phyloP scores from a whole-genome alignment of 1,140 invertebrate genomes.

The Achatina immaculata region DNA sequence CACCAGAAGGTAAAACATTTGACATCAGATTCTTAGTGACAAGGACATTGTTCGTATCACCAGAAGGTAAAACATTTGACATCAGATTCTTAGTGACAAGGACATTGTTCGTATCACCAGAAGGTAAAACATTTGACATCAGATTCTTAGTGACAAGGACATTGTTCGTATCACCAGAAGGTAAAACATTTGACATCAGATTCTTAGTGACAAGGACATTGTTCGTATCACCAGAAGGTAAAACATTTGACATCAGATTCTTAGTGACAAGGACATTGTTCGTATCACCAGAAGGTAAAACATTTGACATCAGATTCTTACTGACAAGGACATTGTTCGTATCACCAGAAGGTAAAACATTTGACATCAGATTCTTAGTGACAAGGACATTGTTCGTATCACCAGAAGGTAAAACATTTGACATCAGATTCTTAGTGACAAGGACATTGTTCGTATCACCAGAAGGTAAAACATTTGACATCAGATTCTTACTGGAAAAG shows the following conservation, averaged over 20 bases:
- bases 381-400: conserved; percentile 10
- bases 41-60: conserved; percentile 3
- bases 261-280: not conserved
- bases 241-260: too few relatives aligned
- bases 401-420: conserved; percentile 13
- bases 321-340: not conserved
- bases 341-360: conserved; percentile 17
- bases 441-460: conserved; percentile 5
- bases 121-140: too few relatives aligned
- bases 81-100: not conserved
- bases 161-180: conserved; percentile 2
- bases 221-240: conserved; percentile 12
- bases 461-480: too few relatives aligned
- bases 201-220: not conserved
- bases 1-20: conserved; percentile 2
- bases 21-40: not conserved
- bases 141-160: not conserved
- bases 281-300: conserved; percentile 19
- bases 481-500: not conserved
- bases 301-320: too few relatives aligned
- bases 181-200: too few relatives aligned
- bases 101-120: not conserved
- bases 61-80: conserved; percentile 15
- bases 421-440: not conserved
- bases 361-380: not conserved